Evolutionary conservation across 2,888 invertebrate species (phyloP).

Genomic region (Lasioglossum vierecki): DNA sequence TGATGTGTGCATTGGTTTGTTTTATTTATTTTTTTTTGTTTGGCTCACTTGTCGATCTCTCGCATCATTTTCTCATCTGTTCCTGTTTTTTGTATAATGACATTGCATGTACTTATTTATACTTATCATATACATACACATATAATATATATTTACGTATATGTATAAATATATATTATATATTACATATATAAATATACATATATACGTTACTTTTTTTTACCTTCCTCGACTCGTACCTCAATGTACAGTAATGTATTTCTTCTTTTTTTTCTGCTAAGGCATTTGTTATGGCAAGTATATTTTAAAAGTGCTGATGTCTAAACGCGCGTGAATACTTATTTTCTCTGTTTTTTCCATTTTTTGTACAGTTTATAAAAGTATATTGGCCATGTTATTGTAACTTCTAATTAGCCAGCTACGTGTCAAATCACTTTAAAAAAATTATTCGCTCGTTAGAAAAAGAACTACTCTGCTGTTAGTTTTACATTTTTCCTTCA

Average conservation of each 20-base stretch:
- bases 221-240: conserved; percentile 51
- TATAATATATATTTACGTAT: conserved; percentile 9
- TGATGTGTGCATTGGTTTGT: conserved; percentile 58
- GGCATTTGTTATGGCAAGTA: conserved; percentile 83
- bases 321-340: conserved; percentile 72
- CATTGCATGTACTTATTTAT: conserved; percentile 61
- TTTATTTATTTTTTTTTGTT: conserved; percentile 1
- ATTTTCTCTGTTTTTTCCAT: conserved; percentile 38
- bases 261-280: conserved; percentile 74
- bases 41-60: conserved; percentile 44
- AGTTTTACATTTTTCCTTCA: background rate
- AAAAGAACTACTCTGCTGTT: conserved; percentile 54
- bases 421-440: conserved; percentile 59
- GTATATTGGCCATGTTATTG: conserved; percentile 61
- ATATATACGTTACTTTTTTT: conserved; percentile 21
- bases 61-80: conserved; percentile 24
- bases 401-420: conserved; percentile 61
- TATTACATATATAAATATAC: background rate
- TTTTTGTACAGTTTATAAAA: conserved; percentile 65
- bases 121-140: conserved; percentile 56
- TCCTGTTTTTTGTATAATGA: conserved; percentile 51
- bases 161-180: conserved; percentile 35
- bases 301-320: conserved; percentile 78
- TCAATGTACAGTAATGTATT: conserved; percentile 68
- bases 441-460: conserved; percentile 62